phyloP scores from a whole-genome alignment of 2,888 invertebrate species.

The Strigamia crassipes region DNA sequence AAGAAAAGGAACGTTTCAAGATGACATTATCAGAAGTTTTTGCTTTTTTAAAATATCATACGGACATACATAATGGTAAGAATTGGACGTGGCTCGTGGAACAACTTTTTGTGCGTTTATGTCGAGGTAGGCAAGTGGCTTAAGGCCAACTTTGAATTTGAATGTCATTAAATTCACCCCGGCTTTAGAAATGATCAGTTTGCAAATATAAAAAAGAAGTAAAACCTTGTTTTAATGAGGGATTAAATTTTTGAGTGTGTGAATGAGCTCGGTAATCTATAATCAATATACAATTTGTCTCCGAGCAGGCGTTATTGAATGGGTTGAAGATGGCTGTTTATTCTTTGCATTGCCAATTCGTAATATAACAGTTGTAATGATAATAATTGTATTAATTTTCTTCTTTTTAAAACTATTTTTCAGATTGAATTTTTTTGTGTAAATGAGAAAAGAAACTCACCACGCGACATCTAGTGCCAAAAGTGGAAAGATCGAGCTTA shows the following conservation, averaged over 20 bases:
- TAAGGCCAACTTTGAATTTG: not conserved
- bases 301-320: not conserved
- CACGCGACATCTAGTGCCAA: slow-evolving; percentile 19
- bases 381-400: not conserved
- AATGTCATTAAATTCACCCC: not conserved
- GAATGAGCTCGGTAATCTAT: not conserved
- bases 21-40: not conserved
- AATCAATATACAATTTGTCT: not conserved
- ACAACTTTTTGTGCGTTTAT: not conserved
- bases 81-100: not conserved
- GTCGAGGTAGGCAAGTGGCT: not conserved
- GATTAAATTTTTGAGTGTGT: not conserved
- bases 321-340: not conserved
- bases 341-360: not conserved
- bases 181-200: not conserved
- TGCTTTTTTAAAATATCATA: not conserved
- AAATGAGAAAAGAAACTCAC: not conserved
- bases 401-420: not conserved
- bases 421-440: not conserved
- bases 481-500: not conserved
- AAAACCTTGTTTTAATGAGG: slow-evolving; percentile 28
- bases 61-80: not conserved
- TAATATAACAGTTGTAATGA: not conserved
- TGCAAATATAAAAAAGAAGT: not conserved
- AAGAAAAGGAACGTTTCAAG: not conserved